Evolutionary conservation across 2,113 vertebrate genomes (phyloP), one percentile per base, ranked within the genome.

Genomic region (Cichladusa arquata): DNA sequence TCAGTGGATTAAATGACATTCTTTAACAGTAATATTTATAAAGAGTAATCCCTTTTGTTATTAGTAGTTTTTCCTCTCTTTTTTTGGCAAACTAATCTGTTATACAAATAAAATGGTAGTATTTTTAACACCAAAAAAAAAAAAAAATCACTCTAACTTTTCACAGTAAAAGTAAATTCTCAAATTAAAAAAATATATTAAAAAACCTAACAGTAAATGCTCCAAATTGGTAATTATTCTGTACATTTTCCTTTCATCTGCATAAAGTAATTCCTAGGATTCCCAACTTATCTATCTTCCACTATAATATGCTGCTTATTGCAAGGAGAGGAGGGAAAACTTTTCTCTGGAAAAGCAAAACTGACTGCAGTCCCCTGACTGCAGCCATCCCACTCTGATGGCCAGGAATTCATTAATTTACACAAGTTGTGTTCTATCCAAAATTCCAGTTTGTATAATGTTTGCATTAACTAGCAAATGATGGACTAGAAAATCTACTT

Each of bases 1-100:
- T 81, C 61, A 91, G 51, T 86, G 84, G 62, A 97, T 95, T 96
- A 94, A 96, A 97, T 91, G 4, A 50, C 78, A 96, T 74, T 97
- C 90, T 97, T 86, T 70, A 97, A 95, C 50, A 78, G 91, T 96
- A 97, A 96, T 96, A 97, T 96, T 96, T 91, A 96, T 86, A 93
- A 79, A 92, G 71, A 90, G 93, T 84, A 97, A 97, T 93, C 83
- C 74, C 81, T 91, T 97, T 88, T 86, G 67, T 78, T 87, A 89
- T 97, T 74, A 88, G 86, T 81, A 97, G 65, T 24, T 97, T 96
- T 95, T 92, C 74, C 77, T 86, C 87, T 88, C 58, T 91, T 89
- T 93, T 98, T 97, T 92, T 95, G 89, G 62, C 86, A 95, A 93
- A 94, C 34, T 90, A 91, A 93, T 95, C 80, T 79, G 36, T 95